Evolutionary conservation across 2,888 invertebrate genomes (phyloP).

Genomic region (Himalopsyche tibetana): DNA sequence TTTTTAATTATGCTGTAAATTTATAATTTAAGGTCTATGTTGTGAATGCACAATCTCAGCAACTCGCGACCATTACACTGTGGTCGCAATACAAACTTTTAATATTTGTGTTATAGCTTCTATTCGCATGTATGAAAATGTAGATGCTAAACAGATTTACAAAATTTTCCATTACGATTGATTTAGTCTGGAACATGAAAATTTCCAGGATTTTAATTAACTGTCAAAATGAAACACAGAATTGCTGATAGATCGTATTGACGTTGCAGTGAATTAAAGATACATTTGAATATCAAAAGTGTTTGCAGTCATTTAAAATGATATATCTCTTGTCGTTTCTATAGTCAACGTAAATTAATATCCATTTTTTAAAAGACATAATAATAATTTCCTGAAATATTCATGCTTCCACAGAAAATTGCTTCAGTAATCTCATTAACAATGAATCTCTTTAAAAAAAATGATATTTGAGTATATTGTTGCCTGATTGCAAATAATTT

Average conservation of each 20-base stretch:
- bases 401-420: background rate
- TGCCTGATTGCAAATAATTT: background rate
- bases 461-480: background rate
- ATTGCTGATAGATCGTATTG: no score
- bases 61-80: background rate
- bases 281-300: no score
- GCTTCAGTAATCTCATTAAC: constrained; percentile 29
- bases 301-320: no score
- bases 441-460: constrained; percentile 10
- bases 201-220: background rate
- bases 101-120: constrained; percentile 15
- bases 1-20: constrained; percentile 42
- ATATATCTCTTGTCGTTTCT: no score
- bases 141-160: background rate
- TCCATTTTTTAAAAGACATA: no score
- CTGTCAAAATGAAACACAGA: no score
- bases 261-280: no score
- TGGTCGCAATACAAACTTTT: background rate
- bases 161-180: background rate
- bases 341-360: no score
- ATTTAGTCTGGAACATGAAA: background rate
- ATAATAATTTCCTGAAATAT: background rate
- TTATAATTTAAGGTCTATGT: constrained; percentile 50
- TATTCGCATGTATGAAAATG: background rate
- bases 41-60: constrained; percentile 53